A percentile compares a stretch with the other conserved stretches of the same genome.
phyloP scores from a whole-genome alignment of 2,888 invertebrate genomes.

The Bimastos eiseni region DNA sequence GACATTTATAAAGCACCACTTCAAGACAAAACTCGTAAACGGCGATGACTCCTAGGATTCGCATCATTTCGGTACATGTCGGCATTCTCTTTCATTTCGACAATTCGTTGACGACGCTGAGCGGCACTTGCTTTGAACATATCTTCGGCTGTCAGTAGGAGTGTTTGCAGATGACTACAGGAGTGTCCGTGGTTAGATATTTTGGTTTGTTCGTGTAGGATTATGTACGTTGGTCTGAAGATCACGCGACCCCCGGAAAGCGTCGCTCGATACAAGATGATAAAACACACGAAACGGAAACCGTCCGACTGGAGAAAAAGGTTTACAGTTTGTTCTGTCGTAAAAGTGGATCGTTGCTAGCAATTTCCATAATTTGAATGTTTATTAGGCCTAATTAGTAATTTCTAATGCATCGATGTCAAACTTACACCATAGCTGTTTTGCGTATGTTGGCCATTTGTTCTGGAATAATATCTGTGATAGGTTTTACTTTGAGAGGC shows the following conservation, averaged over 20 bases:
- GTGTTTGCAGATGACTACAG: no score
- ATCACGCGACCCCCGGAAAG: constrained; percentile 89
- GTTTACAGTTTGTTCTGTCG: constrained; percentile 43
- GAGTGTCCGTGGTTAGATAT: not conserved
- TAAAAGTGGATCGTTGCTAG: no score
- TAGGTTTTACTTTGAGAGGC: no score
- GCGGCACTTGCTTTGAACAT: not conserved
- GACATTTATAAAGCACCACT: no score
- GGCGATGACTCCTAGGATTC: not conserved
- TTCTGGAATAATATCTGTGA: no score
- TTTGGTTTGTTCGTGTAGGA: constrained; percentile 44
- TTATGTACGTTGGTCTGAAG: constrained; percentile 70
- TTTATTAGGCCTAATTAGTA: no score
- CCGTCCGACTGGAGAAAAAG: constrained; percentile 53
- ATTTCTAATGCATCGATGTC: no score
- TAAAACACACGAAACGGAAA: constrained; percentile 73
- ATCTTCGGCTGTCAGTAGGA: not conserved
- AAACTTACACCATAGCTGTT: no score
- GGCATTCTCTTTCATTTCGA: not conserved
- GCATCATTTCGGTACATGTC: not conserved
- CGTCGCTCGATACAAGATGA: constrained; percentile 93
- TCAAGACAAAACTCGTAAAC: no score
- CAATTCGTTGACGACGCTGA: not conserved
- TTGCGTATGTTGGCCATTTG: no score
- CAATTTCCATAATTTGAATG: no score